phyloP scores from a whole-genome alignment of 2,888 invertebrate species.

The Atrina japonica region DNA sequence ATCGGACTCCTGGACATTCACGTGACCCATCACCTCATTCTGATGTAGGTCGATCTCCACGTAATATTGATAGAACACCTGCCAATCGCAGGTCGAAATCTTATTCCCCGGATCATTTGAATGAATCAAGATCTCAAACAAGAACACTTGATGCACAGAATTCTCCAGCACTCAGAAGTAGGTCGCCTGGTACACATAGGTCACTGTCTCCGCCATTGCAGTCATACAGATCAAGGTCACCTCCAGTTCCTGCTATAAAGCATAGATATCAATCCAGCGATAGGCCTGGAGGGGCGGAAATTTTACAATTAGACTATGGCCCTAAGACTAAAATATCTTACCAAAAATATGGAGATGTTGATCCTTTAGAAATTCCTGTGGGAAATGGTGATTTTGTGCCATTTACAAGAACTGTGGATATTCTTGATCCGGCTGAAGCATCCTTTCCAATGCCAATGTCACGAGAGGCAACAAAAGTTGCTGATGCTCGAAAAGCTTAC shows the following conservation, averaged over 20 bases:
- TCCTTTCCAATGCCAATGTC: constrained; percentile 75
- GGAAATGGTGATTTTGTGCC: constrained; percentile 74
- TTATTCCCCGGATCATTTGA: constrained; percentile 52
- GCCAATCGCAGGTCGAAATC: constrained; percentile 49
- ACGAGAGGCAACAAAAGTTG: constrained; percentile 73
- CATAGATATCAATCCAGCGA: constrained; percentile 43
- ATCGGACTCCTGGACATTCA: constrained; percentile 42
- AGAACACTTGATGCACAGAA: constrained; percentile 38
- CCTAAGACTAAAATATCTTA: not conserved
- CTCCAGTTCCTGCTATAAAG: constrained; percentile 70
- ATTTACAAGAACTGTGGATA: constrained; percentile 76
- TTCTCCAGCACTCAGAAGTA: constrained; percentile 36
- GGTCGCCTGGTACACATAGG: constrained; percentile 30
- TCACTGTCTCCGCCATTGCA: constrained; percentile 32
- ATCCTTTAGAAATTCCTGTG: constrained; percentile 53
- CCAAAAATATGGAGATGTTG: constrained; percentile 57
- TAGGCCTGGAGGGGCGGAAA: not conserved
- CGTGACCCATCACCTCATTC: constrained; percentile 53
- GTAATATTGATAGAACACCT: constrained; percentile 41
- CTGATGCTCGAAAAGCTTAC: constrained; percentile 75
- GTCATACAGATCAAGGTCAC: constrained; percentile 52
- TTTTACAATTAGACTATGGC: not conserved
- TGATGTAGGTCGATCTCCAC: constrained; percentile 53
- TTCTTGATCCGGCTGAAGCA: constrained; percentile 77
- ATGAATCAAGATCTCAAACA: constrained; percentile 29